These are phyloP conservation scores for Anarrhichthys ocellatus DNA, from an alignment of 2,113 vertebrate species.

Conservation along the genomic window DNA sequence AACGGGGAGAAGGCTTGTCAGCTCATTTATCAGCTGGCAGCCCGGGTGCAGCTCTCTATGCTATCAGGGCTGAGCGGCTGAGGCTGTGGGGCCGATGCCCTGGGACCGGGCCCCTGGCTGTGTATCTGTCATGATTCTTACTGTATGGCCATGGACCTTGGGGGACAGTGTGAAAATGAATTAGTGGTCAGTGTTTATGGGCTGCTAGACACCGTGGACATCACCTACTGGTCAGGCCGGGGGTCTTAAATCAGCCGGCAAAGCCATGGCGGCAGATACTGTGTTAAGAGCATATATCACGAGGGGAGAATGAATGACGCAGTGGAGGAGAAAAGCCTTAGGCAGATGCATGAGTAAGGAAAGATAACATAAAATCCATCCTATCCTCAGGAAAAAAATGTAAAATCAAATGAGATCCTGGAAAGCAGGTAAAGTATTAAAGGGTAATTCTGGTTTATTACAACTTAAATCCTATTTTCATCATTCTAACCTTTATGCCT, in stretches of 20 bases:
- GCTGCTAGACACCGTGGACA: constrained; percentile 20
- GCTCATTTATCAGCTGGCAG: constrained; percentile 82
- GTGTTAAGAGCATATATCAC: constrained; percentile 23
- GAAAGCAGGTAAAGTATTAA: background rate
- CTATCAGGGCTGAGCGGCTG: constrained; percentile 57
- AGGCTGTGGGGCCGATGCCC: constrained; percentile 51
- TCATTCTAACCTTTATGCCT: background rate
- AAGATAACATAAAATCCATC: constrained; percentile 18
- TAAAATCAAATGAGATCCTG: background rate
- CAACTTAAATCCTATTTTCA: background rate
- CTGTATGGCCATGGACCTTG: constrained; percentile 23
- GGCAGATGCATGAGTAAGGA: constrained; percentile 24
- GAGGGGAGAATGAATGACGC: constrained; percentile 21
- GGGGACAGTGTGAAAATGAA: constrained; percentile 44
- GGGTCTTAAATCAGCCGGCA: constrained; percentile 50
- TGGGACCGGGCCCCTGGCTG: constrained; percentile 21
- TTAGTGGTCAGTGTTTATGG: constrained; percentile 43
- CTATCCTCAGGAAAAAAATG: background rate
- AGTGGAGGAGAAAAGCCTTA: constrained; percentile 18
- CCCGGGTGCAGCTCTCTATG: constrained; percentile 48
- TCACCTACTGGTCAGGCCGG: constrained; percentile 22
- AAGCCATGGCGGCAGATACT: constrained; percentile 36
- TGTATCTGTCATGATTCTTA: constrained; percentile 39
- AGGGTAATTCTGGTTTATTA: background rate
- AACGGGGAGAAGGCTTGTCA: constrained; percentile 74